Conservation (phyloP, 2,113 vertebrate species). For the Sakesphorus luctuosus region DNA sequence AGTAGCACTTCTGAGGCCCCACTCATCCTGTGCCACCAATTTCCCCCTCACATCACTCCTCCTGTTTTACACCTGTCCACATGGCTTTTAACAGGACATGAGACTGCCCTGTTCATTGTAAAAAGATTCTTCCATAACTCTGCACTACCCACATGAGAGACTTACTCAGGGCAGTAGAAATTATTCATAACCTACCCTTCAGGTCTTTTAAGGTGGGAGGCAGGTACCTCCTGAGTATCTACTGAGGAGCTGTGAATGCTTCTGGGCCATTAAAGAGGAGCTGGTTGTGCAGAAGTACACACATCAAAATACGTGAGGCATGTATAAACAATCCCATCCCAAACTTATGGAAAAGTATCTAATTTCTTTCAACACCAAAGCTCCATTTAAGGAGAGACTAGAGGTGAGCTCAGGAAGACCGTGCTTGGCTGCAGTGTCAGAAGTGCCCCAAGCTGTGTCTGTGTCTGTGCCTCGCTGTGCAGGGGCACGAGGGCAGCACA, state of each 20-base stretch:
- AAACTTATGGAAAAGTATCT: neutral
- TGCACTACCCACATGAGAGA: neutral
- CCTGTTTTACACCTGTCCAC: neutral
- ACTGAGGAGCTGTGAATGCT: neutral
- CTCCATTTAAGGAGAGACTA: neutral
- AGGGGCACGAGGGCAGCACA: accelerated
- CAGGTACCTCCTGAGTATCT: neutral
- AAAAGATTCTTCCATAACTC: neutral
- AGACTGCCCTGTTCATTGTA: neutral
- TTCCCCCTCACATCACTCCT: accelerated
- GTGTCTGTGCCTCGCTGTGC: accelerated
- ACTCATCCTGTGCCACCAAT: accelerated
- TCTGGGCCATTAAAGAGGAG: neutral
- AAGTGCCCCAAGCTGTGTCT: accelerated
- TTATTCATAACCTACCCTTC: neutral
- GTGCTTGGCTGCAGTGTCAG: neutral
- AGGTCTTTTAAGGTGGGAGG: neutral
- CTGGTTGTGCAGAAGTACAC: neutral
- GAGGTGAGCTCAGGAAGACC: neutral
- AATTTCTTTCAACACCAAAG: neutral
- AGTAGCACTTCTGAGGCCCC: neutral
- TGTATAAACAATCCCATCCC: neutral
- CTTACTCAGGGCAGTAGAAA: neutral
- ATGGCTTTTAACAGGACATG: neutral
- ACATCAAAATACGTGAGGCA: neutral